Base-by-base conservation (phyloP, 2,888 invertebrate genomes). In the Pedicia rivosa region DNA sequence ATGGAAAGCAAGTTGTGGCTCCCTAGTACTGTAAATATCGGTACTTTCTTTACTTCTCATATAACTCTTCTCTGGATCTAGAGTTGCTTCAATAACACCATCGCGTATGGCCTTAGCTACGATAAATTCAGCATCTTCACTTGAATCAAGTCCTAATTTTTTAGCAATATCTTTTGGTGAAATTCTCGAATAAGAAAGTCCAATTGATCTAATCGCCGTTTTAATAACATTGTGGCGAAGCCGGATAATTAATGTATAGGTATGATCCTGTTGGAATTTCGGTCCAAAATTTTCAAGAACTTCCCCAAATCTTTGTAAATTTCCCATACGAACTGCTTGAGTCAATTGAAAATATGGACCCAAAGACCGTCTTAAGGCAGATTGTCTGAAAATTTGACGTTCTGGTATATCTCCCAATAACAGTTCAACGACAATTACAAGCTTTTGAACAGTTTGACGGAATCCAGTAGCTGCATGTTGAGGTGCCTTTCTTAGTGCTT, bases 391-490 rank as follows among this genome's bases (percentile, higher is more conserved):
- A 41, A 92, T 78, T 48, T 87, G 82, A 39, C 98, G 69, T 54
- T 98, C 97, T 2, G 98, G 98, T 47, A 98, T 98, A 58, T 98
- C 97, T 43, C 98, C 98, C 46, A 98, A 64, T 25, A 97, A 64
- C 37, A 97, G 63, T 56, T 97, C 94, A 0, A 97, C 95, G 19
- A 92, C 88, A 40, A 95, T 87, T 3, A 90, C 82, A 39, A 95
- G 64, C 56, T 94, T 95, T 54, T 95, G 92, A 2, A 90, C 94
- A 13, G 91, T 91, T 65, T 98, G 98, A 43, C 97, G 80, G 56
- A 99, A 99, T 26, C 98, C 98, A 43, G 97, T 81, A n/a, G 97
- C 98, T 17, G 94, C 82, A 49, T 86, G 84, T 59, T 97, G 97
- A 0, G 98, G 98, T 2, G 98, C 92, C 60, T 99, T 99, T 16